These are phyloP conservation scores for Carcharodon carcharias DNA, from an alignment of 2,797 vertebrate species.

Conservation along the genomic window DNA sequence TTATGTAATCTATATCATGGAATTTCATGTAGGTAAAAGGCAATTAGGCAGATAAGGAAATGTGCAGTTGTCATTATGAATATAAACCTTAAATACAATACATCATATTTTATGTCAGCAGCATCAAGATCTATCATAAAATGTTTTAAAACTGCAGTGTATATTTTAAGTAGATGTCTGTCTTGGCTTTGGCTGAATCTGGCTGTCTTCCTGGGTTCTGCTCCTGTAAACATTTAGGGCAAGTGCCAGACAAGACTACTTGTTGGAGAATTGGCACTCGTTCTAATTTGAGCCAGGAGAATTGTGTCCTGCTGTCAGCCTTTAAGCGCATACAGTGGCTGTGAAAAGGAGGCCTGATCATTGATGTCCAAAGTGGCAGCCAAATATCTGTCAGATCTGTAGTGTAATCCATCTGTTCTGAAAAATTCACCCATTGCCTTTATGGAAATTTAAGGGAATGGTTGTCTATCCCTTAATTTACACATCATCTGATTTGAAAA, in stretches of 20 bases:
- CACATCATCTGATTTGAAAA: not conserved
- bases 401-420: not conserved
- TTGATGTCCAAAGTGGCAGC: not conserved
- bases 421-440: not conserved
- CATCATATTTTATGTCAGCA: too few species aligned
- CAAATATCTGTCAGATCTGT: not conserved
- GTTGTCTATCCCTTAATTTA: not conserved
- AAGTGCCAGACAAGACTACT: not conserved
- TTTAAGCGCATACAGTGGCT: not conserved
- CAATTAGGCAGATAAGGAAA: not conserved
- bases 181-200: not conserved
- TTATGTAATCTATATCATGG: not conserved
- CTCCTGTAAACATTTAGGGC: not conserved
- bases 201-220: not conserved
- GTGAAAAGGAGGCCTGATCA: not conserved
- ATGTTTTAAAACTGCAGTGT: not conserved
- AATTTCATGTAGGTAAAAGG: not conserved
- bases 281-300: not conserved
- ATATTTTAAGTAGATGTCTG: not conserved
- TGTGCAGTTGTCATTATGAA: not conserved
- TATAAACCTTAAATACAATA: not conserved
- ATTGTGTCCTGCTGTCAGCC: not conserved
- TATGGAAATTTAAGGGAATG: not conserved
- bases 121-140: not conserved
- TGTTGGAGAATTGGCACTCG: not conserved